phyloP scores from a whole-genome alignment of 1,140 invertebrate species.

The Drosophila obscura region DNA sequence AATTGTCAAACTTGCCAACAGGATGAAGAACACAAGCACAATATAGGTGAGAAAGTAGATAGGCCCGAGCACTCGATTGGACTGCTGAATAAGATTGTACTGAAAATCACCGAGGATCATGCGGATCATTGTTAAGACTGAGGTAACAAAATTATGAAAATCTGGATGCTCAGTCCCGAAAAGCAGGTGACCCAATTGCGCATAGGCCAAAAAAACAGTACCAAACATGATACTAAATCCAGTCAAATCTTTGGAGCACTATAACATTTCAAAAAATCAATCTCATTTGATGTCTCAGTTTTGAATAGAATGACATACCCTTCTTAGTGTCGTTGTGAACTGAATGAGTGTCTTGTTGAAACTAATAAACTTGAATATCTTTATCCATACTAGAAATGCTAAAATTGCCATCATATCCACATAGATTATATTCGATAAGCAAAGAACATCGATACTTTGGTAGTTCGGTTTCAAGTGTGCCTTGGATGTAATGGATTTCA shows the following conservation, averaged over 20 bases:
- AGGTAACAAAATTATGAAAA: slow-evolving; percentile 87
- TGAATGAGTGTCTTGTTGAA: slow-evolving; percentile 93
- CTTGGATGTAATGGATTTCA: background rate
- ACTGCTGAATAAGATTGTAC: slow-evolving; percentile 88
- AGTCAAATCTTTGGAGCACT: slow-evolving; percentile 90
- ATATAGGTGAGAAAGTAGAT: slow-evolving; percentile 92
- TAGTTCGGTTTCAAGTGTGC: background rate
- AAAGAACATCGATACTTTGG: slow-evolving; percentile 55
- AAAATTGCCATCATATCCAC: slow-evolving; percentile 75
- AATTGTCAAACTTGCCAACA: slow-evolving; percentile 86
- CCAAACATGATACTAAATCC: slow-evolving; percentile 94
- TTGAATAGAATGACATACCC: slow-evolving; percentile 33
- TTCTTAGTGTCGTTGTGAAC: slow-evolving; percentile 87
- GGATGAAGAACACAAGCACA: slow-evolving; percentile 92
- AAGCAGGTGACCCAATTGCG: slow-evolving; percentile 88
- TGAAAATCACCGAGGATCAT: slow-evolving; percentile 93
- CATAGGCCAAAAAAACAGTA: slow-evolving; percentile 92
- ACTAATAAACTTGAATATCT: slow-evolving; percentile 80
- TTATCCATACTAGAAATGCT: slow-evolving; percentile 76
- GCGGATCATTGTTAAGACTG: slow-evolving; percentile 89
- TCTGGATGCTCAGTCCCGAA: slow-evolving; percentile 88
- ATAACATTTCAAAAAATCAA: slow-evolving; percentile 2
- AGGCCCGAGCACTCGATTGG: slow-evolving; percentile 90
- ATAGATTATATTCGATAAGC: slow-evolving; percentile 61
- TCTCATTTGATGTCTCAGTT: background rate